These are phyloP conservation scores for Chironomus striatipennis DNA, from an alignment of 1,140 invertebrate species.

Conservation along the genomic window DNA sequence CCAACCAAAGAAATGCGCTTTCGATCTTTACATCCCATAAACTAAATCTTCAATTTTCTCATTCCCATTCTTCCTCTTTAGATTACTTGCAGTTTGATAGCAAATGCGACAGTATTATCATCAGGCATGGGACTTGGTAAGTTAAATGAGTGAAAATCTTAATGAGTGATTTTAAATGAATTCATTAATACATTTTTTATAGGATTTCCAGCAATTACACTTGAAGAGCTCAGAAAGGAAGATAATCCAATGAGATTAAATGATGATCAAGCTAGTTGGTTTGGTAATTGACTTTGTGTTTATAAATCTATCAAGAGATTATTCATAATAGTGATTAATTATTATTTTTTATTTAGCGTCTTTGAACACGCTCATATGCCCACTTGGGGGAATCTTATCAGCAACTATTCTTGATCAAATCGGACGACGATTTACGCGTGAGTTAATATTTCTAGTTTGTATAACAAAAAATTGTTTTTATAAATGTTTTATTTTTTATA, in stretches of 20 bases:
- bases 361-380: not conserved
- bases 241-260: constrained; percentile 7
- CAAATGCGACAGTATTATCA: constrained; percentile 18
- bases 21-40: too few relatives aligned
- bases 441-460: not conserved
- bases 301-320: not conserved
- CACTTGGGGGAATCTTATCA: not conserved
- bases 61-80: not conserved
- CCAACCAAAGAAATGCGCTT: too few relatives aligned
- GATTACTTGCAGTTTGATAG: constrained; percentile 11
- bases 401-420: not conserved
- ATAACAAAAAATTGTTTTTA: too few relatives aligned
- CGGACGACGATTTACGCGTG: not conserved
- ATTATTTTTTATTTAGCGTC: not conserved
- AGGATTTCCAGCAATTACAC: constrained; percentile 4
- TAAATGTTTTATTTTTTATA: not conserved
- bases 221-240: not conserved
- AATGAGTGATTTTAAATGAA: not conserved
- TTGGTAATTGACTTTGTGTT: not conserved
- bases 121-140: not conserved
- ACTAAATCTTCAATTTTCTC: not conserved
- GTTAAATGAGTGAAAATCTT: not conserved
- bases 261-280: constrained; percentile 7
- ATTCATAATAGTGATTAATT: not conserved
- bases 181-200: not conserved